phyloP scores from a whole-genome alignment of 1,140 invertebrate species.

The Diachasma alloeum region DNA sequence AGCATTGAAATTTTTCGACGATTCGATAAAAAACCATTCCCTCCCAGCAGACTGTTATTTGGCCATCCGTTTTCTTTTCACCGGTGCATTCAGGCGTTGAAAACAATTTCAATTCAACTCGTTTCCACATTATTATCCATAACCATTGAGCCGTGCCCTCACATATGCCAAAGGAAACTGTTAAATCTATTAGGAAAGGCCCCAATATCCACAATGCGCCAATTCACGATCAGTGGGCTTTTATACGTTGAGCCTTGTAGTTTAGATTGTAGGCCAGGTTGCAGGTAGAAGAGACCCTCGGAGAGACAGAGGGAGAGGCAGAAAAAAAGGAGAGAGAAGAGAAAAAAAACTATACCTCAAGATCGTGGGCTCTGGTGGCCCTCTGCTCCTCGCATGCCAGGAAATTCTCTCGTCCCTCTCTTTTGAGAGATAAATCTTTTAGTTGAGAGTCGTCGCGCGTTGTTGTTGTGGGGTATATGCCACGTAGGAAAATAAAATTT shows the following conservation, averaged over 20 bases:
- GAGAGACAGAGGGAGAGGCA: neutral
- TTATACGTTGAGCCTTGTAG: neutral
- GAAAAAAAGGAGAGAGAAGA: neutral
- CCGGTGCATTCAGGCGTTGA: neutral
- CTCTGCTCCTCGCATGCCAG: neutral
- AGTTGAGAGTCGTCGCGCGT: neutral
- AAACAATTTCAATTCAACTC: conserved; percentile 4
- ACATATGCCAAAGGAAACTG: conserved; percentile 13
- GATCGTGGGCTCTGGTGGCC: neutral
- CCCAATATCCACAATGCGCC: neutral
- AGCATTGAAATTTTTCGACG: too few relatives aligned
- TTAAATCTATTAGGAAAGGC: conserved; percentile 12
- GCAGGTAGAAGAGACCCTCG: conserved; percentile 22
- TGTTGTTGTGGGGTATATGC: neutral
- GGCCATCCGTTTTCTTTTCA: neutral
- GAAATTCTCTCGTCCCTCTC: conserved; percentile 6
- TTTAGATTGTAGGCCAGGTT: neutral
- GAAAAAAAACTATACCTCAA: neutral
- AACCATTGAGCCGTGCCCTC: neutral
- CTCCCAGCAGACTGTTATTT: too few relatives aligned
- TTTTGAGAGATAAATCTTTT: conserved; percentile 10
- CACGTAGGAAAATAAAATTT: conserved; percentile 20
- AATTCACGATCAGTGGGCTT: conserved; percentile 18
- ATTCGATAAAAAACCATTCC: too few relatives aligned
- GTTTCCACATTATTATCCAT: conserved; percentile 3